These are phyloP conservation scores for Masticophis lateralis DNA, from an alignment of 2,797 vertebrate genomes.

Conservation along the genomic window DNA sequence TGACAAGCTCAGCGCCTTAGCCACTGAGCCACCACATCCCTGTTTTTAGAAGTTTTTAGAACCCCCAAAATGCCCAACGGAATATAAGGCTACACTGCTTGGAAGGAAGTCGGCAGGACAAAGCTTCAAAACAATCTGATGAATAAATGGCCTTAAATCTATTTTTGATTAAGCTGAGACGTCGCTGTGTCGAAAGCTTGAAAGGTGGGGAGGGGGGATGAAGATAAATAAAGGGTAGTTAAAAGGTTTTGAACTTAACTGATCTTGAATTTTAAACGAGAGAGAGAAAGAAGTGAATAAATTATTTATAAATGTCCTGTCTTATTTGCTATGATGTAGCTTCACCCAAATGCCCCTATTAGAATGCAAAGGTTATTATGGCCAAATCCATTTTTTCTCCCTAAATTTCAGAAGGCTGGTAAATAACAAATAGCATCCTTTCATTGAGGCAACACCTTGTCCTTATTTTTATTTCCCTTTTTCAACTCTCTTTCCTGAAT, in stretches of 20 bases:
- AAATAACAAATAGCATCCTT: slow-evolving; percentile 56
- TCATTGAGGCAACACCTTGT: slow-evolving; percentile 46
- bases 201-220: not conserved
- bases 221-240: slow-evolving; percentile 1
- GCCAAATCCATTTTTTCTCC: slow-evolving; percentile 55
- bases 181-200: not conserved
- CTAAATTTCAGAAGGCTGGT: slow-evolving; percentile 44
- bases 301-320: slow-evolving; percentile 35
- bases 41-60: not conserved
- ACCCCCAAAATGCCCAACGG: not conserved
- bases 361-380: slow-evolving; percentile 61
- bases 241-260: slow-evolving; percentile 7
- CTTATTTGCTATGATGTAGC: not conserved
- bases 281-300: slow-evolving; percentile 23
- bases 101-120: not conserved
- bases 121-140: not conserved
- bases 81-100: not conserved
- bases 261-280: slow-evolving; percentile 13
- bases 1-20: too few relatives aligned
- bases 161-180: not conserved
- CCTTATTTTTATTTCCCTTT: slow-evolving; percentile 17
- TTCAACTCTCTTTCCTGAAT: not conserved
- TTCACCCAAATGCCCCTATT: slow-evolving; percentile 46
- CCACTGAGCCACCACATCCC: too few relatives aligned
- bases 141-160: not conserved